Percentiles rank a stretch among this genome's conserved stretches.
Evolutionary conservation across 2,888 invertebrate species (phyloP).

Genomic region (Rhamphomyia laevipes): DNA sequence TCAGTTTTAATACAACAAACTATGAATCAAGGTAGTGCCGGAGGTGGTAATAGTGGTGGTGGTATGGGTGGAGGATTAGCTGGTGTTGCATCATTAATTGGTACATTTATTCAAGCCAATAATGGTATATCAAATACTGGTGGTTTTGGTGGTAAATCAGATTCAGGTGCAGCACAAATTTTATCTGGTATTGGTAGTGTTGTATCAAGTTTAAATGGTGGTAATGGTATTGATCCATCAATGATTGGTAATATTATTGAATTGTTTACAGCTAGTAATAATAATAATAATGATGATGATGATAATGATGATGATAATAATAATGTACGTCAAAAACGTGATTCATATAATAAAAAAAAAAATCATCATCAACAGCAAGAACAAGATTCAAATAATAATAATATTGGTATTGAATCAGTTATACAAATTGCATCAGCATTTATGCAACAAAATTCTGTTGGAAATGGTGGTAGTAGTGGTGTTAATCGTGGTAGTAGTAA

Average conservation of each 20-base stretch:
- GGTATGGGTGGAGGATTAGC: slow-evolving; percentile 36
- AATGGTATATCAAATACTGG: slow-evolving; percentile 40
- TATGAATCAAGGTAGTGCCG: slow-evolving; percentile 20
- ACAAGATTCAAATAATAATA: slow-evolving; percentile 28
- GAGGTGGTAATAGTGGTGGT: slow-evolving; percentile 32
- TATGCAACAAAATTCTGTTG: slow-evolving; percentile 26
- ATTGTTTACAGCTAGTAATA: slow-evolving; percentile 37
- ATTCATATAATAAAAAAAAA: background rate
- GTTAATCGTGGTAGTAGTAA: slow-evolving; percentile 7
- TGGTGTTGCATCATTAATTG: slow-evolving; percentile 52
- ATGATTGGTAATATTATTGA: slow-evolving; percentile 47
- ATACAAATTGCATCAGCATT: slow-evolving; percentile 45
- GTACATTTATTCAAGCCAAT: slow-evolving; percentile 56
- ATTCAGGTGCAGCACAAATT: slow-evolving; percentile 33
- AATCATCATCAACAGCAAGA: slow-evolving; percentile 4
- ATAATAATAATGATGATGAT: slow-evolving; percentile 20
- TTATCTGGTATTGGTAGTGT: slow-evolving; percentile 34
- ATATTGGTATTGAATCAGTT: slow-evolving; percentile 43
- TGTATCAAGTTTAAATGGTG: slow-evolving; percentile 31
- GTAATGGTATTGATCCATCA: slow-evolving; percentile 44
- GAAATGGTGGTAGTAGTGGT: no score
- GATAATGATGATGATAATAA: slow-evolving; percentile 17
- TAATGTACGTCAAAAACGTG: slow-evolving; percentile 1
- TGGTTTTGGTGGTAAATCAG: slow-evolving; percentile 26
- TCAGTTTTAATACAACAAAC: slow-evolving; percentile 39